Evolutionary conservation across 2,888 invertebrate genomes (phyloP), one percentile per base, ranked within the genome.

Genomic region (Pelosia muscerda): DNA sequence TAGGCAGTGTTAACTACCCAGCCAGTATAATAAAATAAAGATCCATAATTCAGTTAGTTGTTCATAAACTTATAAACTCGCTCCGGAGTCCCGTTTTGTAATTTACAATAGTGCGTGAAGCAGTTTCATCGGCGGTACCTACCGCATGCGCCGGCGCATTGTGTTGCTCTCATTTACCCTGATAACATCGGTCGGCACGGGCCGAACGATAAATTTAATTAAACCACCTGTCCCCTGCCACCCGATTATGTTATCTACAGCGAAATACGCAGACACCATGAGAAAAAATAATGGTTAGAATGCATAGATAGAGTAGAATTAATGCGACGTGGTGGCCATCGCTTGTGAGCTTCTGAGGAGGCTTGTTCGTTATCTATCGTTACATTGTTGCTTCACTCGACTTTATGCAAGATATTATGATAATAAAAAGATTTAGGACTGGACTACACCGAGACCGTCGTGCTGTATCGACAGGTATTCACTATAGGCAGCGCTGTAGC

Each of bases 201-300:
- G 76, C 77, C 71, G 53, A 72, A 74, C 85, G 88, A 89, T 91
- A 91, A 91, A 90, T 91, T 90, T 90, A 92, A 91, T 92, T 90
- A 91, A 89, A 87, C 87, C 84, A 87, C 88, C 85, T 86, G 88
- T 83, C 82, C 73, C 69, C 75, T 77, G 77, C 79, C 73, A 77
- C 80, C 75, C 78, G 90, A 89, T 89, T 87, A 86, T 84, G 85
- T 87, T 90, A 90, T 90, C 88, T 85, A 68, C 77, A 66, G 84
- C 84, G 76, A 87, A 86, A 87, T 86, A 86, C 84, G 82, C 77
- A 71, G 75, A 69, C 71, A 74, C 68, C 61, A 60, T 62, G 69
- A 57, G 68, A 76, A 79, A 81, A 80, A 79, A 79, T 80, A 71
- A 81, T 74, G 74, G 84, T 73, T 76, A 73, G 76, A 77, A 81